Conservation (phyloP, 1,140 invertebrate species). For the Phocides pigmalion region DNA sequence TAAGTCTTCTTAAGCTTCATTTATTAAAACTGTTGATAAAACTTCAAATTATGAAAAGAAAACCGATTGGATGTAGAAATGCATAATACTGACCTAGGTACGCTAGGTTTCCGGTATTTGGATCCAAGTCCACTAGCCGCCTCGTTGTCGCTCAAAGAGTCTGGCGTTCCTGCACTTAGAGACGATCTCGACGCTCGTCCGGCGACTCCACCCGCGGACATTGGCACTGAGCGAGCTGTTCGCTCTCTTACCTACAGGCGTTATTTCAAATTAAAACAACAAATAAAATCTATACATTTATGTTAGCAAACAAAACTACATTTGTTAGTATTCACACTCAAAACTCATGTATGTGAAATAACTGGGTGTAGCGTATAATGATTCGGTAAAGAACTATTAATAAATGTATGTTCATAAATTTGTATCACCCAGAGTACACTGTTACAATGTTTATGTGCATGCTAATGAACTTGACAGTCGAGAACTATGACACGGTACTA, state of each 20-base stretch:
- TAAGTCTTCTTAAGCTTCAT: not conserved
- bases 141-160: conserved; percentile 94
- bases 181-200: conserved; percentile 88
- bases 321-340: conserved; percentile 5
- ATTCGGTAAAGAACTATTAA: not conserved
- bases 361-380: conserved; percentile 27
- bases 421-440: conserved; percentile 10
- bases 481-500: conserved; percentile 35
- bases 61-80: no score
- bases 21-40: no score
- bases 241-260: conserved; percentile 92
- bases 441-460: conserved; percentile 42
- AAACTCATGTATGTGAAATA: conserved; percentile 13
- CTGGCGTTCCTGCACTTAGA: conserved; percentile 91
- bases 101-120: conserved; percentile 86
- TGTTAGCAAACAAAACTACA: conserved; percentile 2
- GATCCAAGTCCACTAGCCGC: conserved; percentile 87
- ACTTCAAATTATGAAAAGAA: not conserved
- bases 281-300: not conserved
- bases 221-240: conserved; percentile 93
- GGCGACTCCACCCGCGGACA: conserved; percentile 85
- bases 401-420: conserved; percentile 14
- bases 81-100: conserved; percentile 75
- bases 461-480: conserved; percentile 40
- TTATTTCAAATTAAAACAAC: conserved; percentile 24